Percentiles rank a stretch among this genome's conserved stretches.
These are phyloP conservation scores for Bursaphelenchus okinawaensis DNA, from an alignment of 2,888 invertebrate genomes.

Conservation along the genomic window DNA sequence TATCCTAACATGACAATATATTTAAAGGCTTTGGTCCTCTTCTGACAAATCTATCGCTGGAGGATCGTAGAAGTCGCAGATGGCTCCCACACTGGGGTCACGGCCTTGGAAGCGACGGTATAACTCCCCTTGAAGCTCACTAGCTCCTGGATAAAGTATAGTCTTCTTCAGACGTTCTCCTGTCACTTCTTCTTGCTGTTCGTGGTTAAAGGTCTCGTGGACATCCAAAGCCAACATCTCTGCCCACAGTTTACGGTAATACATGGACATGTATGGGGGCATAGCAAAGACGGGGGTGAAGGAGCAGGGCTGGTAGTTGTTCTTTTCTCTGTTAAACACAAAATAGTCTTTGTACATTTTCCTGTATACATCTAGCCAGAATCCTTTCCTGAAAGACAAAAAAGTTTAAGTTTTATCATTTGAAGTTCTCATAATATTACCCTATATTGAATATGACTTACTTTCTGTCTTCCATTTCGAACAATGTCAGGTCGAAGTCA, in stretches of 20 bases:
- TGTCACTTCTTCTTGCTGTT: constrained; percentile 45
- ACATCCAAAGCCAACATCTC: constrained; percentile 56
- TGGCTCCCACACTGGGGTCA: constrained; percentile 54
- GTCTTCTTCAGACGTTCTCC: constrained; percentile 51
- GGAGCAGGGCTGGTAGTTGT: constrained; percentile 78
- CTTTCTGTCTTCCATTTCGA: constrained; percentile 54
- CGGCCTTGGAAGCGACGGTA: constrained; percentile 54
- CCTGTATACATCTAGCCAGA: constrained; percentile 76
- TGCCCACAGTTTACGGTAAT: constrained; percentile 50
- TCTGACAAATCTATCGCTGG: constrained; percentile 26
- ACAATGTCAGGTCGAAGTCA: constrained; percentile 51
- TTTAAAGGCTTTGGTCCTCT: background rate
- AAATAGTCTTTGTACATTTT: constrained; percentile 76
- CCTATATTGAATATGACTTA: too few species aligned
- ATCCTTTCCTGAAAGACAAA: constrained; percentile 62
- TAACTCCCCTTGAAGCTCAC: constrained; percentile 50
- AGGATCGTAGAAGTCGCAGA: constrained; percentile 56
- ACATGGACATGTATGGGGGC: constrained; percentile 61
- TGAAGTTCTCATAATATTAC: too few species aligned
- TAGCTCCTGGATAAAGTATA: constrained; percentile 45
- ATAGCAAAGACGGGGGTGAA: constrained; percentile 73
- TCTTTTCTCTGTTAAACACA: constrained; percentile 71
- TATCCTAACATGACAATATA: background rate
- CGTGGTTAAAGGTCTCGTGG: constrained; percentile 53
- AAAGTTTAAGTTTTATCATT: background rate